Conservation (phyloP, 1,140 invertebrate species). For the Trissolcus basalis region DNA sequence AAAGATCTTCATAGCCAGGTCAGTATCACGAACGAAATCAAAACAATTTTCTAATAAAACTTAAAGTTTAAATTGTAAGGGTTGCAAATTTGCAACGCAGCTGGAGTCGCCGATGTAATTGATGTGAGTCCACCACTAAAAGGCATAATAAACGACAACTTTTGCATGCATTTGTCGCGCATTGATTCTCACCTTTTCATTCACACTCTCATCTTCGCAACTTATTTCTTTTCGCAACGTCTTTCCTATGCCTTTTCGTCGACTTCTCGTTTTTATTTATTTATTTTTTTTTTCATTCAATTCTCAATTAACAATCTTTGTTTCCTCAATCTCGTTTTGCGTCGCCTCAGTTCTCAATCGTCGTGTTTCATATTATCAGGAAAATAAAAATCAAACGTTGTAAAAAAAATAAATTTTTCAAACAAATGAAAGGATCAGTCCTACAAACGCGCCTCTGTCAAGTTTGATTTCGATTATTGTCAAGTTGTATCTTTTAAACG, state of each 20-base stretch:
- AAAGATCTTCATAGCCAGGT: no score
- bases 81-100: no score
- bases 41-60: no score
- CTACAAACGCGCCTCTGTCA: slow-evolving; percentile 56
- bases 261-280: no score
- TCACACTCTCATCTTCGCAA: background rate
- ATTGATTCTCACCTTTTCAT: background rate
- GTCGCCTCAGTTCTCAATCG: slow-evolving; percentile 29
- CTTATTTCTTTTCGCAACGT: background rate
- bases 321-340: slow-evolving; percentile 3
- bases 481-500: slow-evolving; percentile 49
- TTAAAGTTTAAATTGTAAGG: no score
- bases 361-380: slow-evolving; percentile 53
- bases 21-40: no score
- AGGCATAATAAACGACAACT: slow-evolving; percentile 15
- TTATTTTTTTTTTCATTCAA: no score
- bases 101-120: slow-evolving; percentile 21
- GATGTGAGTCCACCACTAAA: slow-evolving; percentile 37
- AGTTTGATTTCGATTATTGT: slow-evolving; percentile 59
- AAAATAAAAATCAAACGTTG: slow-evolving; percentile 45
- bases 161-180: slow-evolving; percentile 5
- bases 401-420: slow-evolving; percentile 9
- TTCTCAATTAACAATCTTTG: no score
- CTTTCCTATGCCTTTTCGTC: no score
- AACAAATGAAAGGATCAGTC: slow-evolving; percentile 40